Evolutionary conservation across 2,888 invertebrate genomes (phyloP), one percentile per base, ranked within the genome.

Genomic region (Orthosia incerta): DNA sequence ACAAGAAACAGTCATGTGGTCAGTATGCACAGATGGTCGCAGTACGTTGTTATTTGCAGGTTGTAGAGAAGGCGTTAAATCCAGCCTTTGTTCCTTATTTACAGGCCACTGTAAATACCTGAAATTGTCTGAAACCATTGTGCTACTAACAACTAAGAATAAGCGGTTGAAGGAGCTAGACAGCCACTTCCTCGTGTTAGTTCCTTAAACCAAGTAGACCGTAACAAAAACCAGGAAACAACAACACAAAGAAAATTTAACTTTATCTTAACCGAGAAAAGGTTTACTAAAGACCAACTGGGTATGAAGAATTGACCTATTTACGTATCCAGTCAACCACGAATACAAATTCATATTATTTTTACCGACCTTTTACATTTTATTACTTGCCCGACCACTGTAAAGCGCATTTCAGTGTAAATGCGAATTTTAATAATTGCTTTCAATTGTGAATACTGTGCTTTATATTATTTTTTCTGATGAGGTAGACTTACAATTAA

Each of bases 291-390:
- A 7, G 56, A 45, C 39, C 13, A 50, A 26, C 13, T 3, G 4
- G 4, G 9, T 12, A 50, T 18, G 13, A 56, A 23, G 9, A 31
- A 66, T 61, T 62, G n/a, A 57, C 61, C 56, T 61, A 69, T 66
- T 82, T 83, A 60, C 20, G 45, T 63, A 48, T 73, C 23, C 62
- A 69, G 39, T 69, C 57, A 73, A 73, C 46, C 62, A 53, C 26
- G 56, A 65, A 57, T 69, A 65, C 55, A 65, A 72, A 76, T 71
- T 65, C 20, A 72, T 59, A 66, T 65, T 62, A 82, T 59, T 70
- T 72, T 72, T 79, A 70, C 20, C 23, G 46, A 56, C 63, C 45
- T 67, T 73, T 79, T 60, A 63, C 56, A 59, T 72, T 82, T 60
- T 62, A 79, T 71, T 59, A 65, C 16, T 74, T 56, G 50, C n/a